Percentiles rank a stretch among this genome's conserved stretches.
Evolutionary conservation across 2,888 invertebrate genomes (phyloP).

Genomic region (Arge pagana): DNA sequence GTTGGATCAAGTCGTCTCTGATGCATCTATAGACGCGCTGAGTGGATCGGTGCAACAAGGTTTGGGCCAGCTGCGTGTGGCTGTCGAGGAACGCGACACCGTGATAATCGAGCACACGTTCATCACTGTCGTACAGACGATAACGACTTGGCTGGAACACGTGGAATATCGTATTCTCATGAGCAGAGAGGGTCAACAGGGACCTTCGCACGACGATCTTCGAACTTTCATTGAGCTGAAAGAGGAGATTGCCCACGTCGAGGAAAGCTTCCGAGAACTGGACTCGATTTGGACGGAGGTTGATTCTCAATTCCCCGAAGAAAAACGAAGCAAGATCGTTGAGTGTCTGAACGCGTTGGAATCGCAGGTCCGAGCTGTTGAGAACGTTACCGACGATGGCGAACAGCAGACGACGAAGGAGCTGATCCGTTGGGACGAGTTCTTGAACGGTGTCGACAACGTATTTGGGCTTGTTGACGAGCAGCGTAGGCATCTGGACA

Average conservation of each 20-base stretch:
- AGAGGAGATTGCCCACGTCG: constrained; percentile 70
- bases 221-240: constrained; percentile 64
- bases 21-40: constrained; percentile 63
- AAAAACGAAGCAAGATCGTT: constrained; percentile 61
- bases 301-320: constrained; percentile 47
- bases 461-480: constrained; percentile 58
- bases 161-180: constrained; percentile 79
- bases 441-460: constrained; percentile 67
- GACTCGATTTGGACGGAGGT: constrained; percentile 62
- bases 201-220: constrained; percentile 40
- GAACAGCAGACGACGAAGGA: constrained; percentile 62
- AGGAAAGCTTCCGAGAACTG: constrained; percentile 69
- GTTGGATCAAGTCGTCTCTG: constrained; percentile 62
- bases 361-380: constrained; percentile 73
- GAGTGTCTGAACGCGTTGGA: constrained; percentile 66
- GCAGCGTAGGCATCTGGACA: constrained; percentile 59
- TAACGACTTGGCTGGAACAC: constrained; percentile 83
- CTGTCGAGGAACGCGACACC: constrained; percentile 64
- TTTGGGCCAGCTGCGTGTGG: constrained; percentile 63
- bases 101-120: constrained; percentile 70
- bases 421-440: constrained; percentile 73
- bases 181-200: constrained; percentile 49
- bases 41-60: constrained; percentile 66
- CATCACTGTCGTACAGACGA: constrained; percentile 76
- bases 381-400: constrained; percentile 68